Percentiles rank a stretch among this genome's conserved stretches.
These are phyloP conservation scores for Macrotus californicus DNA, from an alignment of 2,113 vertebrate species.

Conservation along the genomic window DNA sequence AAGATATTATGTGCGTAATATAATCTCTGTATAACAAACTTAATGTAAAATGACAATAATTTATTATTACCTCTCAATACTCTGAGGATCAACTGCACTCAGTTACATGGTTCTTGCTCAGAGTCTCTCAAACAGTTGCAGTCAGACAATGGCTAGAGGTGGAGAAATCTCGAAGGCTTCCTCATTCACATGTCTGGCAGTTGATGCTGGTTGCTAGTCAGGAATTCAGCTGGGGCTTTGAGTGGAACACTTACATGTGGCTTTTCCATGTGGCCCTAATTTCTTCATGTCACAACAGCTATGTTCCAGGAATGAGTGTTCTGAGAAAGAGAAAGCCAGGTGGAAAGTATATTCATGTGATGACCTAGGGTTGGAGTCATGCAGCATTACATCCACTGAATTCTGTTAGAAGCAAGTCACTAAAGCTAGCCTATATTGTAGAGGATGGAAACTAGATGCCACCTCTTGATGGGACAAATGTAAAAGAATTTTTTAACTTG, in stretches of 20 bases:
- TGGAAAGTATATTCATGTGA: constrained; percentile 18
- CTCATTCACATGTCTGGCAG: constrained; percentile 17
- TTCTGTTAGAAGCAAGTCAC: neutral
- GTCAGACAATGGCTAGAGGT: neutral
- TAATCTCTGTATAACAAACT: neutral
- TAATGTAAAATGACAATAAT: neutral
- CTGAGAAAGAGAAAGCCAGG: neutral
- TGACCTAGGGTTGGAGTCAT: neutral
- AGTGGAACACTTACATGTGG: constrained; percentile 18
- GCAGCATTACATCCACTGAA: neutral
- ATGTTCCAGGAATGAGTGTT: constrained; percentile 26
- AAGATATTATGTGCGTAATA: neutral
- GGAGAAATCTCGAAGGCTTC: neutral
- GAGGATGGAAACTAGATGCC: neutral
- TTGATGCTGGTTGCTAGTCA: neutral
- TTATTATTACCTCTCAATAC: neutral
- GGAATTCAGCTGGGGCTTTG: neutral
- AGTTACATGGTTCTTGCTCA: neutral
- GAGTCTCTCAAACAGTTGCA: neutral
- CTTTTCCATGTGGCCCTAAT: constrained; percentile 26
- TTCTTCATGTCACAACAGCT: constrained; percentile 16
- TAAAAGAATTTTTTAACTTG: constrained; percentile 7
- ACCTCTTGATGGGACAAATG: neutral
- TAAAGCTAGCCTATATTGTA: neutral
- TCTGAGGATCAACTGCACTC: neutral